phyloP scores from a whole-genome alignment of 1,140 invertebrate species.

The Drosophila repletoides region DNA sequence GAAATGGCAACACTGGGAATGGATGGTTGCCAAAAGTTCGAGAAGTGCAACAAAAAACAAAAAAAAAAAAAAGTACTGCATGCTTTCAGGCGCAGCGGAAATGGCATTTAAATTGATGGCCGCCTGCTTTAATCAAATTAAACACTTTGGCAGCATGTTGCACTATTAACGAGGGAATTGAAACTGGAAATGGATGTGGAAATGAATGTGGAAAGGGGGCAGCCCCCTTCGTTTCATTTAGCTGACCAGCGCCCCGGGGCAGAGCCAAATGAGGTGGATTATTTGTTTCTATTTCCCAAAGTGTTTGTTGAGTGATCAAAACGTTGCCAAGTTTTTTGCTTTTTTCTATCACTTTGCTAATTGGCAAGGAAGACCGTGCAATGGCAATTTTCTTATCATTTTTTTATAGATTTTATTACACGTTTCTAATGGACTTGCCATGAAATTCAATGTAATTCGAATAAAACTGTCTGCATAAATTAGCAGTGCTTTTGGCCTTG shows the following conservation, averaged over 20 bases:
- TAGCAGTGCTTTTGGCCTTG: constrained; percentile 35
- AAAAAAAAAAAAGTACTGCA: constrained; percentile 38
- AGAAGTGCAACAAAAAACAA: constrained; percentile 12
- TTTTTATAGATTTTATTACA: not conserved
- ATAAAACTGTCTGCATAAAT: constrained; percentile 54
- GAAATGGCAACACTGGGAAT: not conserved
- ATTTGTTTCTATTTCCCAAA: not conserved
- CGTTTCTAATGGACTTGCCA: not conserved
- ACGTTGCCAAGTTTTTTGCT: constrained; percentile 38
- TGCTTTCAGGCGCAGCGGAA: constrained; percentile 38
- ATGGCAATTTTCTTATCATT: constrained; percentile 4
- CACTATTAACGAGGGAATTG: not conserved
- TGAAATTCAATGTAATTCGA: constrained; percentile 34
- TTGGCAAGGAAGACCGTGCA: constrained; percentile 2
- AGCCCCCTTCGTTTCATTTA: not conserved
- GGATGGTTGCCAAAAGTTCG: constrained; percentile 7
- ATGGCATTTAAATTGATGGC: constrained; percentile 42
- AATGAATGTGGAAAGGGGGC: not conserved
- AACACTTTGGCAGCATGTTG: constrained; percentile 27
- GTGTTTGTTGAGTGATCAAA: not conserved
- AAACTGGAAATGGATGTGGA: not conserved
- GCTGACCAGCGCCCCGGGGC: not conserved
- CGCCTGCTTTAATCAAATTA: constrained; percentile 59
- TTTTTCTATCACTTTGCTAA: constrained; percentile 20
- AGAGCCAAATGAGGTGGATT: not conserved